These are phyloP conservation scores for Micoletzkya japonica DNA, from an alignment of 2,888 invertebrate species.

Conservation along the genomic window DNA sequence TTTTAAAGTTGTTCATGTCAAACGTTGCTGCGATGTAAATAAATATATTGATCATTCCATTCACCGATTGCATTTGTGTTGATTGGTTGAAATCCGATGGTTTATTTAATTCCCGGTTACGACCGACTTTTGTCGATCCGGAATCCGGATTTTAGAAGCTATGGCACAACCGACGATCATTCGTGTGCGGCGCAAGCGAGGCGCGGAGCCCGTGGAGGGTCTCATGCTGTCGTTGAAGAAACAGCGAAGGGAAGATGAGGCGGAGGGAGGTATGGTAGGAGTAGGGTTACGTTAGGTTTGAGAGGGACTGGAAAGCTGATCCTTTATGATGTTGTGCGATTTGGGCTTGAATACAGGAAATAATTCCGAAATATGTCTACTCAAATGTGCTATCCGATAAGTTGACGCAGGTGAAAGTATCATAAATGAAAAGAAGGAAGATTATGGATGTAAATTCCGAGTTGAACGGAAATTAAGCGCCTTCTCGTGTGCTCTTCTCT, in stretches of 20 bases:
- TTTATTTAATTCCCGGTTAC: too few species aligned
- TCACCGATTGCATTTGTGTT: too few species aligned
- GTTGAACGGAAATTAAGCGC: too few species aligned
- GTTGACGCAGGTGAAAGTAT: too few species aligned
- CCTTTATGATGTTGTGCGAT: background rate
- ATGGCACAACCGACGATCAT: conserved; percentile 33
- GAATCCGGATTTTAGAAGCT: background rate
- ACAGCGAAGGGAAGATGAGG: conserved; percentile 2
- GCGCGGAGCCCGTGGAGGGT: conserved; percentile 52
- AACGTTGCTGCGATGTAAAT: too few species aligned
- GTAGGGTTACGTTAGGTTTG: background rate
- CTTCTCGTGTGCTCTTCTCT: conserved; percentile 21
- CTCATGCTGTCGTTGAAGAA: conserved; percentile 46
- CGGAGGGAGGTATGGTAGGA: conserved; percentile 26
- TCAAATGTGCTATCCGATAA: too few species aligned
- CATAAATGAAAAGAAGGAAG: too few species aligned
- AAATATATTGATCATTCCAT: too few species aligned
- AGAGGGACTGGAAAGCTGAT: too few species aligned
- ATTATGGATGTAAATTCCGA: too few species aligned
- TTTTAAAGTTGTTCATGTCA: too few species aligned
- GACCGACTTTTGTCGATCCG: conserved; percentile 3
- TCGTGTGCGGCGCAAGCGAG: conserved; percentile 55
- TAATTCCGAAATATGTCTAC: too few species aligned
- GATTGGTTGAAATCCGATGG: background rate
- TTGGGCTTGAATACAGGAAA: background rate